A percentile compares a stretch with the other conserved stretches of the same genome.
phyloP scores from a whole-genome alignment of 2,113 vertebrate species.

The Oncorhynchus masou region DNA sequence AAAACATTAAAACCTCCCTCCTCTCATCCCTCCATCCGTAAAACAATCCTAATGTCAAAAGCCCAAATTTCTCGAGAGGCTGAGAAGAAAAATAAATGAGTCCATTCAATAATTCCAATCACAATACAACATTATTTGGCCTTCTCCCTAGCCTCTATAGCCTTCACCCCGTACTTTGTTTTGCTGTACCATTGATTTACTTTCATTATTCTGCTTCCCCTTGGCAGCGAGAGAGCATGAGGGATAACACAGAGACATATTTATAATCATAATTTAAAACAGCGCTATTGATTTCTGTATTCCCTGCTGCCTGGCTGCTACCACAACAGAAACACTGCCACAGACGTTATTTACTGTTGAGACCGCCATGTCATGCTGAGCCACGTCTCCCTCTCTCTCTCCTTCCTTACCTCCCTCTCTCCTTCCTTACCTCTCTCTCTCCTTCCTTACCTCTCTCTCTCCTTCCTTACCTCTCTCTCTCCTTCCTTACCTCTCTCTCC shows the following conservation, averaged over 20 bases:
- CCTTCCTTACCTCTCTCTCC: no score
- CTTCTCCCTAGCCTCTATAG: slow-evolving; percentile 12
- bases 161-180: slow-evolving; percentile 48
- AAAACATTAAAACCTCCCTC: slow-evolving; percentile 31
- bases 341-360: slow-evolving; percentile 53
- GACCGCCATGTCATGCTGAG: neutral
- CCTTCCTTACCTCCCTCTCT: no score
- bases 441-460: no score
- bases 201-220: slow-evolving; percentile 56
- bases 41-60: neutral
- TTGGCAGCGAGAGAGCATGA: slow-evolving; percentile 24
- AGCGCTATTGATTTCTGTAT: slow-evolving; percentile 57
- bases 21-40: slow-evolving; percentile 17
- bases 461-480: no score
- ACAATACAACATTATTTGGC: slow-evolving; percentile 34
- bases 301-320: slow-evolving; percentile 32
- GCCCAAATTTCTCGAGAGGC: slow-evolving; percentile 1
- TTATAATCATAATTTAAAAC: slow-evolving; percentile 65
- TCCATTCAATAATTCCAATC: slow-evolving; percentile 50
- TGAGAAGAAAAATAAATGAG: slow-evolving; percentile 24
- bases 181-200: slow-evolving; percentile 52
- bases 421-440: no score
- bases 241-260: slow-evolving; percentile 46
- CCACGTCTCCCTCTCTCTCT: neutral
- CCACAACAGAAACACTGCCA: slow-evolving; percentile 18